Evolutionary conservation across 2,113 vertebrate genomes (phyloP).

Genomic region (rabbit (Oryctolagus cuniculus)): mOryCun1.1 NC_091442.1:46954001-46954500

Average conservation of each 20-base stretch:
- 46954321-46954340: constrained; percentile 69
- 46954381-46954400: constrained; percentile 79
- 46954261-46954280: not conserved
- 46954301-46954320: constrained; percentile 65
- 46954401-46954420: constrained; percentile 84
- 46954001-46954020: accelerated
- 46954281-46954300: constrained; percentile 10
- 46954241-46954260: not conserved
- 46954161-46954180: not conserved
- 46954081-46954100: not conserved
- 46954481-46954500: constrained; percentile 46
- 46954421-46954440: constrained; percentile 81
- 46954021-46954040: not conserved
- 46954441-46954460: constrained; percentile 56
- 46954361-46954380: constrained; percentile 78
- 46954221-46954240: constrained; percentile 28
- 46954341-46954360: constrained; percentile 74
- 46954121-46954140: not conserved
- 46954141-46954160: not conserved
- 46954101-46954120: not conserved
- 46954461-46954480: constrained; percentile 62
- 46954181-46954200: not conserved
- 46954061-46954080: not conserved
- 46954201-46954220: not conserved
- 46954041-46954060: not conserved